Evolutionary conservation across 2,888 invertebrate species (phyloP), one percentile per base, ranked within the genome.

Genomic region (Spisula solida): DNA sequence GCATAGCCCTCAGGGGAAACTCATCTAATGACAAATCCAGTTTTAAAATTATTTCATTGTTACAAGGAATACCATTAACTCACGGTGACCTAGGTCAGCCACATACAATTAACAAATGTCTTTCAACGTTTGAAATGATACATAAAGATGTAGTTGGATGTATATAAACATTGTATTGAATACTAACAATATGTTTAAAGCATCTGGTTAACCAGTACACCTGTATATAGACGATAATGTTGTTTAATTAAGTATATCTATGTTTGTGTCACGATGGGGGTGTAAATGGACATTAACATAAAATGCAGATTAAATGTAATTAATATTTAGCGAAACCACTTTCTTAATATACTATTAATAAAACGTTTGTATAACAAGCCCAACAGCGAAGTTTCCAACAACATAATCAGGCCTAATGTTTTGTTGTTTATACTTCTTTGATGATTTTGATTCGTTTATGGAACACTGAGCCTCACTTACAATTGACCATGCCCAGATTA

Each of bases 11-110:
- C 48, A 14, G 85, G 85, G 79, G 18, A 75, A 85, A 47, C 55
- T n/a, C 31, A 34, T 79, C 55, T 34, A 34, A 25, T 79, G 85
- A 85, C 51, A 85, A 85, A 85, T 85, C 79, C 25, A 31, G 85
- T 79, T 85, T 85, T 79, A 78, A 85, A 85, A 55, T 85, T 79
- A 79, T 79, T 82, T 82, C 47, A n/a, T 47, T 87, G 79, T 82
- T 78, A 48, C 60, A 60, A 79, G 56, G 47, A 78, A 48, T 47
- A 66, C 82, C 47, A 83, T 87, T 83, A 82, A 79, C 87, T 66
- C 56, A 55, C 31, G n/a, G 41, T 79, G 60, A 60, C 82, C 78
- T 82, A 87, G 87, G 87, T 87, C 87, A 81, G 6, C 4, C 75
- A 34, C 34, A 75, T 34, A 75, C 75, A 75, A 75, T 31, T 75